Evolutionary conservation across 2,113 vertebrate species (phyloP).

Genomic region (Pseudorhombus dupliciocellatus): DNA sequence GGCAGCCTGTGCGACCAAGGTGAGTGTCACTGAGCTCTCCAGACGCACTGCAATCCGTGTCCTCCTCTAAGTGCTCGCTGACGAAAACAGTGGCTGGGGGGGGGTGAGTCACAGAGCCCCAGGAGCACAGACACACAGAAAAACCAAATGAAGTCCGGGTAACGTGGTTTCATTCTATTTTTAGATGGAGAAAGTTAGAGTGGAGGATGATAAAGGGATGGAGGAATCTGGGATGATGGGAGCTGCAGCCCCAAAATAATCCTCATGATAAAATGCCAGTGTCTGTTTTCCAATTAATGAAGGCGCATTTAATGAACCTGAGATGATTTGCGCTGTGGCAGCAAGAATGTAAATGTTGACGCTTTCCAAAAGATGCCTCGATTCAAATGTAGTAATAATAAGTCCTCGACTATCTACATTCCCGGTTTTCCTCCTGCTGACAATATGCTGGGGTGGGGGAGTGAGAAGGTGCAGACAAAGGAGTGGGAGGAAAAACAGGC

Average conservation of each 20-base stretch:
- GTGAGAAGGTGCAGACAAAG: slow-evolving; percentile 26
- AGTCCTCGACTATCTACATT: slow-evolving; percentile 10
- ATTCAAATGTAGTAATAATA: not conserved
- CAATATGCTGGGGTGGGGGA: slow-evolving; percentile 30
- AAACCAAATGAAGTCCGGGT: slow-evolving; percentile 2
- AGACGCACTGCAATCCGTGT: slow-evolving; percentile 8
- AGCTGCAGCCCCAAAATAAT: not conserved
- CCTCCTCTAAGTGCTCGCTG: not conserved
- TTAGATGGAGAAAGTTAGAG: not conserved
- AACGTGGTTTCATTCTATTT: slow-evolving; percentile 10
- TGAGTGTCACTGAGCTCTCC: slow-evolving; percentile 69
- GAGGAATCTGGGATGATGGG: not conserved
- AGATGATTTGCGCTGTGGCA: not conserved
- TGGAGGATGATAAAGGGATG: not conserved
- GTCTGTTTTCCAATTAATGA: not conserved
- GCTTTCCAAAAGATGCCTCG: not conserved
- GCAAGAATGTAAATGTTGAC: slow-evolving; percentile 6
- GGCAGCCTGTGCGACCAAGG: slow-evolving; percentile 92
- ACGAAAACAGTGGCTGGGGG: slow-evolving; percentile 2
- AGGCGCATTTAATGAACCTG: not conserved
- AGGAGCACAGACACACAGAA: not conserved
- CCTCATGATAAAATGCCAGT: not conserved
- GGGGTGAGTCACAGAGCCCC: slow-evolving; percentile 37
- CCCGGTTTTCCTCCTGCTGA: slow-evolving; percentile 47
- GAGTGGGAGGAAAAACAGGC: not conserved